A percentile compares a stretch with the other conserved stretches of the same genome.
These are phyloP conservation scores for Caerostris extrusa DNA, from an alignment of 1,140 invertebrate genomes.

Conservation along the genomic window DNA sequence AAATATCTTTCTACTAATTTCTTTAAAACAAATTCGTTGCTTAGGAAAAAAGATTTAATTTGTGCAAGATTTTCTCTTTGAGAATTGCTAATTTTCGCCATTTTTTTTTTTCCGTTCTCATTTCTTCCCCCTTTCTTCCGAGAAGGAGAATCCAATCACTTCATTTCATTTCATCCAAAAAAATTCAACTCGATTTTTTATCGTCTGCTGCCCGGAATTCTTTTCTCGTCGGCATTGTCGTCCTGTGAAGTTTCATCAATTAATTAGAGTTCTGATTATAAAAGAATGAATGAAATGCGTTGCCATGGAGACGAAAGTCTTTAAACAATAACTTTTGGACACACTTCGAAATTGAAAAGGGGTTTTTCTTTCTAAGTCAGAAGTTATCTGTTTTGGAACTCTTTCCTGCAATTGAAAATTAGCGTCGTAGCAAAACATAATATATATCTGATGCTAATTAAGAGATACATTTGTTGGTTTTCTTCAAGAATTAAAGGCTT, in stretches of 20 bases:
- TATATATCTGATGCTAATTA: constrained; percentile 18
- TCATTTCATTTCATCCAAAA: constrained; percentile 43
- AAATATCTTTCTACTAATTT: background rate
- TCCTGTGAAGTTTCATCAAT: constrained; percentile 45
- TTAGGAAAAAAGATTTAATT: constrained; percentile 45
- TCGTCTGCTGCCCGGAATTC: constrained; percentile 6
- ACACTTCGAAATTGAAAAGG: constrained; percentile 35
- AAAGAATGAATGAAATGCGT: constrained; percentile 52
- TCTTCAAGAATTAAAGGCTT: background rate
- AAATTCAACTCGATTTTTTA: constrained; percentile 38
- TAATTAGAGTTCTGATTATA: constrained; percentile 58
- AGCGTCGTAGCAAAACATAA: background rate
- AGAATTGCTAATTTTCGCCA: constrained; percentile 54
- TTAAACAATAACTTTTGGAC: constrained; percentile 48
- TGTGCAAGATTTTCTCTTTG: constrained; percentile 19
- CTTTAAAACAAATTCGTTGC: constrained; percentile 19
- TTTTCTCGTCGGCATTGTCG: background rate
- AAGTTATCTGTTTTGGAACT: background rate
- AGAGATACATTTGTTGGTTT: background rate
- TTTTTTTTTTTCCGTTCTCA: background rate
- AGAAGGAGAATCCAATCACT: constrained; percentile 44
- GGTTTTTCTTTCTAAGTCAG: background rate
- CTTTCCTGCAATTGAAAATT: background rate
- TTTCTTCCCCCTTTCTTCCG: background rate
- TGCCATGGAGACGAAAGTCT: constrained; percentile 25